Conservation (phyloP, 1,140 invertebrate genomes). For the Palaemon carinicauda region DNA sequence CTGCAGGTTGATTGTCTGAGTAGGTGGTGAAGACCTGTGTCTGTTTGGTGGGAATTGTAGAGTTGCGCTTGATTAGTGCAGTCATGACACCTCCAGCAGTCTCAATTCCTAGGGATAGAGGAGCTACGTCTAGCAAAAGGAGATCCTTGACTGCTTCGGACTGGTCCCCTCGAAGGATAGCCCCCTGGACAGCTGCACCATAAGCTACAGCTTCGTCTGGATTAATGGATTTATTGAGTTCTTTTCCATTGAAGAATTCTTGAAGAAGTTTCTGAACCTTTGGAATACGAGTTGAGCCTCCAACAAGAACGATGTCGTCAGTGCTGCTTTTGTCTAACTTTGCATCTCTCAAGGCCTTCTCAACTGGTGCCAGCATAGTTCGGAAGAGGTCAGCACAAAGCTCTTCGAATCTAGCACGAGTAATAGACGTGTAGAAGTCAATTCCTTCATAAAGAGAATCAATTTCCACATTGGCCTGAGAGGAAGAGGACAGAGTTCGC, state of each 20-base stretch:
- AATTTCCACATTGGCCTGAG: slow-evolving; percentile 62
- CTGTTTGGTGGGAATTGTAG: slow-evolving; percentile 75
- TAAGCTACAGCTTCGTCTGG: slow-evolving; percentile 63
- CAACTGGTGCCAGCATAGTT: slow-evolving; percentile 64
- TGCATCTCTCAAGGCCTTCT: slow-evolving; percentile 51
- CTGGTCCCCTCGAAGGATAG: slow-evolving; percentile 92
- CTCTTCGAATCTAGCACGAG: slow-evolving; percentile 23
- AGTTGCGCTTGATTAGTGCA: slow-evolving; percentile 80
- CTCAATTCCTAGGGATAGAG: slow-evolving; percentile 66
- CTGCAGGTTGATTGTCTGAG: slow-evolving; percentile 61
- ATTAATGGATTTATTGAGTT: slow-evolving; percentile 63
- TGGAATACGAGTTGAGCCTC: slow-evolving; percentile 9
- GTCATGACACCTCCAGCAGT: slow-evolving; percentile 31
- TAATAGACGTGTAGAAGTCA: slow-evolving; percentile 27
- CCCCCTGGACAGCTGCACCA: slow-evolving; percentile 64
- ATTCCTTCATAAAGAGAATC: slow-evolving; percentile 77
- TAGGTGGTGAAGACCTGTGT: slow-evolving; percentile 39
- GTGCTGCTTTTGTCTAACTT: slow-evolving; percentile 18
- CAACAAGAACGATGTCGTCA: slow-evolving; percentile 24
- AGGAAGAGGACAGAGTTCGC: slow-evolving; percentile 17
- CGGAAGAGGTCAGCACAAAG: slow-evolving; percentile 19
- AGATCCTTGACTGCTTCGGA: slow-evolving; percentile 57
- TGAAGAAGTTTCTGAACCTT: slow-evolving; percentile 33
- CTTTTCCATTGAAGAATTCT: slow-evolving; percentile 29
- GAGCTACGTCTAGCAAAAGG: slow-evolving; percentile 20